Conservation (phyloP, 2,797 vertebrate species). For the Onychomys arenicola region DNA sequence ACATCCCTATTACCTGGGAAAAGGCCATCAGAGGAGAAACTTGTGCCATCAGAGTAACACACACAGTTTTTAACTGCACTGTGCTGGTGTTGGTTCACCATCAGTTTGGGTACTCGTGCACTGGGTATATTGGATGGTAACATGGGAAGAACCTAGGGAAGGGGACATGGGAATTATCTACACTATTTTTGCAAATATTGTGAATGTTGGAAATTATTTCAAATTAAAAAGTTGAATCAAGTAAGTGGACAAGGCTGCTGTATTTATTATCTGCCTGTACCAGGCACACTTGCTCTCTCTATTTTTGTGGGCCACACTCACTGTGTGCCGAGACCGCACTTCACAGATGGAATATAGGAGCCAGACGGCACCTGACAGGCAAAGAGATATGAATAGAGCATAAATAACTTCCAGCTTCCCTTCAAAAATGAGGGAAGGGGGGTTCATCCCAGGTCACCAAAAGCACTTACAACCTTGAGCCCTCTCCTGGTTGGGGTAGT, state of each 20-base stretch:
- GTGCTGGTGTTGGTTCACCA: neutral
- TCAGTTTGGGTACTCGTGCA: neutral
- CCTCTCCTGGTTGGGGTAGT: neutral
- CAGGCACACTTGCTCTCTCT: neutral
- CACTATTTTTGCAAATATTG: slow-evolving; percentile 43
- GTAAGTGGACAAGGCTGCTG: neutral
- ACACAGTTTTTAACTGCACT: neutral
- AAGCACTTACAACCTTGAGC: too few relatives aligned
- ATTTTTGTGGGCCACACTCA: neutral
- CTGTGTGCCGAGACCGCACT: neutral
- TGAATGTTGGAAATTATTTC: slow-evolving; percentile 18
- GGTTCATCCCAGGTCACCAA: neutral
- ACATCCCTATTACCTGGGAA: neutral
- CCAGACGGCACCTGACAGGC: neutral
- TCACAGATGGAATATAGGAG: neutral
- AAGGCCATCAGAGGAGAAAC: neutral
- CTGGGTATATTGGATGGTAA: neutral
- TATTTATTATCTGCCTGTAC: neutral
- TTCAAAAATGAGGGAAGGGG: neutral
- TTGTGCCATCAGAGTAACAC: neutral
- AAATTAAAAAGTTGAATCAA: slow-evolving; percentile 10
- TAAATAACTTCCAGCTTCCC: neutral
- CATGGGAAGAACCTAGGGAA: neutral
- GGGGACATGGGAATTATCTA: neutral
- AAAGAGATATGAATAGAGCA: neutral